Evolutionary conservation across 2,888 invertebrate genomes (phyloP).

Genomic region (Drosophila fungiperda): DNA sequence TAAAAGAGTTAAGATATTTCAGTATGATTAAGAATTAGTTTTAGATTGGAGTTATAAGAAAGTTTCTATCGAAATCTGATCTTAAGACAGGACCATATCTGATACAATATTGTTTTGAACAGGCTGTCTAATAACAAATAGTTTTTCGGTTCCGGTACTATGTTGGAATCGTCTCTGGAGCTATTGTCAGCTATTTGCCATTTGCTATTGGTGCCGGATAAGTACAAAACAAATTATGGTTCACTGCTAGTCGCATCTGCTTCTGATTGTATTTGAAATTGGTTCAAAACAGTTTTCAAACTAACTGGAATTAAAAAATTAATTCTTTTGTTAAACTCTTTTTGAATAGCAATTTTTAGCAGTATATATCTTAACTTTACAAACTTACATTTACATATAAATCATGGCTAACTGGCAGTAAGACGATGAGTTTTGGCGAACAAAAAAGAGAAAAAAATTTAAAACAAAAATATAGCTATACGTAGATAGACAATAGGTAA

Average conservation of each 20-base stretch:
- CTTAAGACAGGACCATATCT: background rate
- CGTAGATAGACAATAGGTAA: constrained; percentile 49
- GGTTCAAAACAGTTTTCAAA: background rate
- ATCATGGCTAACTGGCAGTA: constrained; percentile 53
- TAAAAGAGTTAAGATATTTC: no score
- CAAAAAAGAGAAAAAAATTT: constrained; percentile 11
- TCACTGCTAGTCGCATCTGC: background rate
- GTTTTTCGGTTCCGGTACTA: background rate
- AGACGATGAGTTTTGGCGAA: constrained; percentile 31
- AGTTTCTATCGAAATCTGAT: background rate
- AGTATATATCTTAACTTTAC: constrained; percentile 4
- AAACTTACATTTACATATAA: constrained; percentile 13
- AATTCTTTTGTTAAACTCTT: background rate
- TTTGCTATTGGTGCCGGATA: no score
- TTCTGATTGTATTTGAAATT: background rate
- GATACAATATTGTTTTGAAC: background rate
- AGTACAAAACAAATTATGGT: no score
- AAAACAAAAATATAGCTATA: background rate
- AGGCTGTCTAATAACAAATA: background rate
- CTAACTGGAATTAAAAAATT: background rate
- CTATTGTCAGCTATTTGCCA: background rate
- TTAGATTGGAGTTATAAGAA: background rate
- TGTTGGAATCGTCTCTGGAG: background rate
- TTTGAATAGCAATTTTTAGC: background rate
- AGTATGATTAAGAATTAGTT: background rate